These are phyloP conservation scores for Melanaphis sacchari DNA, from an alignment of 1,140 invertebrate species.

Conservation along the genomic window DNA sequence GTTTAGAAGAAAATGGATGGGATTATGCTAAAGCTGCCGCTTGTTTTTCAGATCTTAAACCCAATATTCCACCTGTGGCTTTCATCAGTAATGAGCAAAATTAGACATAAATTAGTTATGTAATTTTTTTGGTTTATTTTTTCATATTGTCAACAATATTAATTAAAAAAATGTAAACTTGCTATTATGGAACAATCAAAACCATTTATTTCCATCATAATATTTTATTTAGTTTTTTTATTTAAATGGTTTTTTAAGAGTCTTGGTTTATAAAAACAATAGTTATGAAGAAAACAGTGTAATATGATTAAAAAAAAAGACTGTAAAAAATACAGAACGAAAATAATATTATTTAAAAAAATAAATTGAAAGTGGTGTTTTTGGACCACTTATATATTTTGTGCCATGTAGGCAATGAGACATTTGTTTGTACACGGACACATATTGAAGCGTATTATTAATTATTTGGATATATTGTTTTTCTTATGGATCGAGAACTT, in stretches of 20 bases:
- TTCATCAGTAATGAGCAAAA: not conserved
- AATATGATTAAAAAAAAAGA: not conserved
- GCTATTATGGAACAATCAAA: not conserved
- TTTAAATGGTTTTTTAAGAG: not conserved
- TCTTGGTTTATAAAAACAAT: conserved; percentile 13
- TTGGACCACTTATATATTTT: not conserved
- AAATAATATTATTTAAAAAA: not conserved
- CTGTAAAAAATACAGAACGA: not conserved
- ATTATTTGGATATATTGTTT: not conserved
- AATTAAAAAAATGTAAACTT: not conserved
- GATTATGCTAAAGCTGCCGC: conserved; percentile 44
- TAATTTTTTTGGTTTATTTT: not conserved
- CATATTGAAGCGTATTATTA: no score
- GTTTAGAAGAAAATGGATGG: conserved; percentile 43
- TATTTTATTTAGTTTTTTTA: not conserved
- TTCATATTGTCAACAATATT: not conserved
- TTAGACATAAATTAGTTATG: not conserved
- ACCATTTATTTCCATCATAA: not conserved
- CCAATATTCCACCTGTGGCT: conserved; percentile 33
- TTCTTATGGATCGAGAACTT: not conserved
- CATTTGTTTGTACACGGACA: no score
- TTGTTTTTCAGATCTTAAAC: conserved; percentile 30
- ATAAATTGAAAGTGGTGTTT: not conserved
- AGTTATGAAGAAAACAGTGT: not conserved
- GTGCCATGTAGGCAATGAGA: not conserved